Conservation (phyloP, 64 coral and sea anemone species). For the Dendrophyllia cribrosa region DNA sequence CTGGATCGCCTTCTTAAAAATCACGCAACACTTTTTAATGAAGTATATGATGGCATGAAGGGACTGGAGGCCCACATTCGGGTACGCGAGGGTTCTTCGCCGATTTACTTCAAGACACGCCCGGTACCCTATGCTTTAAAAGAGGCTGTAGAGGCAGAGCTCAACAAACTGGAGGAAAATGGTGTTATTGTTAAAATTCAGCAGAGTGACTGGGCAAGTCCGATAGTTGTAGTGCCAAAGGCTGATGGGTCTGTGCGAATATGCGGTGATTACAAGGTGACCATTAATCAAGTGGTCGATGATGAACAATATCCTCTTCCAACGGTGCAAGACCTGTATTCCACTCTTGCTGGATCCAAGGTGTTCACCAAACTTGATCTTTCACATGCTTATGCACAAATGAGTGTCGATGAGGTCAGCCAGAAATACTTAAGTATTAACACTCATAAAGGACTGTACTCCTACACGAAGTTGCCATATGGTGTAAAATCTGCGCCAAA, state of each 20-base stretch:
- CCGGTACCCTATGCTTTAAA: conserved; percentile 72
- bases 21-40: conserved; percentile 47
- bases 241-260: conserved; percentile 69
- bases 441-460: conserved; percentile 55
- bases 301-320: conserved; percentile 71
- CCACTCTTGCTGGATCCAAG: conserved; percentile 44
- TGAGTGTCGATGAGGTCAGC: conserved; percentile 54
- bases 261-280: conserved; percentile 63
- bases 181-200: conserved; percentile 68
- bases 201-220: conserved; percentile 36
- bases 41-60: conserved; percentile 60
- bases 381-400: conserved; percentile 61
- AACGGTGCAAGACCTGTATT: conserved; percentile 58
- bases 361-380: conserved; percentile 64
- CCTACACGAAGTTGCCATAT: conserved; percentile 52
- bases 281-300: conserved; percentile 59
- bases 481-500: conserved; percentile 60
- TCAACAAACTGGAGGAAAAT: conserved; percentile 59
- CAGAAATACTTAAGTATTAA: conserved; percentile 36
- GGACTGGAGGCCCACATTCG: conserved; percentile 66
- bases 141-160: conserved; percentile 55
- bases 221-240: conserved; percentile 62
- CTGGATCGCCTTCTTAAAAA: not conserved
- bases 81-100: conserved; percentile 29
- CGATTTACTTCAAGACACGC: conserved; percentile 35